Evolutionary conservation across 2,113 vertebrate genomes (phyloP).

Genomic region (Coracopsis vasa): DNA sequence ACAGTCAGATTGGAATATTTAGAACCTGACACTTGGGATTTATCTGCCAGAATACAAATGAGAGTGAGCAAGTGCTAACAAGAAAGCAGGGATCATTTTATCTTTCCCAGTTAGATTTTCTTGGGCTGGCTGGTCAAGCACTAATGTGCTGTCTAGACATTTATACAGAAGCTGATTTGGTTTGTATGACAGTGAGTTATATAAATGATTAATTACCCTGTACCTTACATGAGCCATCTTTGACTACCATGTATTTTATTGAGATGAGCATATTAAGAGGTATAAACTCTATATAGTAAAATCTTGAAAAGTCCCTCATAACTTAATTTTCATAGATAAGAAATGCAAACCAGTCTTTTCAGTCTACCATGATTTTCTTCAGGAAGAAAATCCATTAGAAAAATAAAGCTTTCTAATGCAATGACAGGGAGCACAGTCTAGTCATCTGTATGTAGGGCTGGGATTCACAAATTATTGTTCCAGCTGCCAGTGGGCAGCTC

Average conservation of each 20-base stretch:
- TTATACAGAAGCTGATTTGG: constrained; percentile 13
- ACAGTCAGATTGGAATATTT: background rate
- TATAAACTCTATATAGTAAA: background rate
- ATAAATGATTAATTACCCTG: constrained; percentile 22
- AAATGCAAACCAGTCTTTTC: background rate
- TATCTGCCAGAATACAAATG: background rate
- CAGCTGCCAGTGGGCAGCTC: background rate
- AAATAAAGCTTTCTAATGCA: constrained; percentile 19
- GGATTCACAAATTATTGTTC: background rate
- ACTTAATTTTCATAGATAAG: constrained; percentile 22
- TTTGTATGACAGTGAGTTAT: background rate
- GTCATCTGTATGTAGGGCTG: background rate
- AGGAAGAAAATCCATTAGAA: background rate
- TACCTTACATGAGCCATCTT: background rate
- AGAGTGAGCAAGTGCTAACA: background rate
- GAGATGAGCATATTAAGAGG: background rate
- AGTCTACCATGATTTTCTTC: background rate
- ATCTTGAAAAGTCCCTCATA: background rate
- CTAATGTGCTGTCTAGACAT: constrained; percentile 39
- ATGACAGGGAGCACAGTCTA: background rate
- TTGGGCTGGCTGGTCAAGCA: background rate
- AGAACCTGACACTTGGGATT: background rate
- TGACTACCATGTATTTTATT: constrained; percentile 11
- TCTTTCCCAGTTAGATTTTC: background rate
- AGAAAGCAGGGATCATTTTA: background rate